Evolutionary conservation across 2,113 vertebrate species (phyloP).

Genomic region (Takifugu bimaculatus): DNA sequence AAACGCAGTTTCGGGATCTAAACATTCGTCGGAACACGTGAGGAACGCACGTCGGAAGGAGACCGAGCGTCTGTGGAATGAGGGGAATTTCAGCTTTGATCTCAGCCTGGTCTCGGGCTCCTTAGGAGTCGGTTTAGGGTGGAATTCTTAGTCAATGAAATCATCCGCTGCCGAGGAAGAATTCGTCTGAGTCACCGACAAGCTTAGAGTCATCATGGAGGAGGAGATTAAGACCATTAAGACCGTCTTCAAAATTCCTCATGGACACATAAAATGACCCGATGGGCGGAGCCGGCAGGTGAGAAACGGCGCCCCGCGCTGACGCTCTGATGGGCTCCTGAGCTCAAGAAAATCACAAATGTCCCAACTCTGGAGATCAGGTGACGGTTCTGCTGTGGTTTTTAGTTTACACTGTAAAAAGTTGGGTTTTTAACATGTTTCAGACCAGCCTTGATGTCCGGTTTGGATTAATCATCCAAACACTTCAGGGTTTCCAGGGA

Average conservation of each 20-base stretch:
- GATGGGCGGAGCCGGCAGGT: not conserved
- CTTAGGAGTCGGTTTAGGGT: not conserved
- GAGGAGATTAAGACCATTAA: not conserved
- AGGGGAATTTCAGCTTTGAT: not conserved
- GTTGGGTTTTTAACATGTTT: no score
- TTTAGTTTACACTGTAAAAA: no score
- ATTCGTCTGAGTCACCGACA: not conserved
- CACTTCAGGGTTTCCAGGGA: no score
- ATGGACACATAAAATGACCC: not conserved
- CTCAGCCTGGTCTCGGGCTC: not conserved
- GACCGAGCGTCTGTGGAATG: conserved; percentile 18
- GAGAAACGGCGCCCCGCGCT: no score
- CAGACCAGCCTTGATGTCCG: no score
- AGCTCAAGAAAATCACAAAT: no score
- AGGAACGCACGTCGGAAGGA: not conserved
- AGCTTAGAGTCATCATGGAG: not conserved
- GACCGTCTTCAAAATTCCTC: conserved; percentile 1
- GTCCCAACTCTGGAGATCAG: no score
- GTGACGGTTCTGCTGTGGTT: no score
- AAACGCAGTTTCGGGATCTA: no score
- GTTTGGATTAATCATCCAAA: no score
- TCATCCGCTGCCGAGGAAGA: not conserved
- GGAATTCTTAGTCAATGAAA: not conserved
- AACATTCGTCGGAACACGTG: no score
- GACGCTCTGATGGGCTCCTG: no score